Base-by-base conservation (phyloP, 2,888 invertebrate genomes). In the Drosophila sordidula region DNA sequence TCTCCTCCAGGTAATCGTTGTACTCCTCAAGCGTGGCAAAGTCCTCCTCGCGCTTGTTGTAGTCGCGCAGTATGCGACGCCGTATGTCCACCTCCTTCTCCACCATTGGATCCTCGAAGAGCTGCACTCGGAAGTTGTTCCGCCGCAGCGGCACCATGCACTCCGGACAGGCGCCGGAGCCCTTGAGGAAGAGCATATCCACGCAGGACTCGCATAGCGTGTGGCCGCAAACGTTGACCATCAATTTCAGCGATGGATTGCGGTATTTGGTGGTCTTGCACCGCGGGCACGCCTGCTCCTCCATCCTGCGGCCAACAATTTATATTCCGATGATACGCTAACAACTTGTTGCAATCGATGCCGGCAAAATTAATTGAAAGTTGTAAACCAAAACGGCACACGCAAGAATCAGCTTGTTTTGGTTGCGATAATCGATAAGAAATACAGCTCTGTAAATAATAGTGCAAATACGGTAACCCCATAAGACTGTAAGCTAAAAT, bases 181-280 rank as follows among this genome's bases (percentile, higher is more conserved):
- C 99, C 95, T 99, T 98, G 16, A 98, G 94, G 93, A 99, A 99
- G 32, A 99, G 93, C 70, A 98, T 93, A 91, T 99, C 98, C 36
- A 99, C 98, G 93, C 99, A 99, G 91, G 96, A 98, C 93, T 99
- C 98, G 93, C 99, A 99, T 85, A 99, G 93, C 39, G 98, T 97
- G 93, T 99, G 99, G 32, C 99, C 99, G 93, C 99, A 99, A 59
- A 98, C 95, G 92, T 99, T 99, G 70, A 99, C 99, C 97, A 99
- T 96, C 93, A 99, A 94, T 91, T 98, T 98, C 58, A 99, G 93
- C 0, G 97, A 97, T 36, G 99, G 99, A 93, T 99, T 99, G 92
- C 98, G 95, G 91, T 98, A 99, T 93, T 99, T 99, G 49, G 95
- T 98, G 39, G 98, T 98, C 94, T 98, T 98, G 93, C 99, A 99